Evolutionary conservation across 2,888 invertebrate genomes (phyloP).

Genomic region (Erebia aethiops): DNA sequence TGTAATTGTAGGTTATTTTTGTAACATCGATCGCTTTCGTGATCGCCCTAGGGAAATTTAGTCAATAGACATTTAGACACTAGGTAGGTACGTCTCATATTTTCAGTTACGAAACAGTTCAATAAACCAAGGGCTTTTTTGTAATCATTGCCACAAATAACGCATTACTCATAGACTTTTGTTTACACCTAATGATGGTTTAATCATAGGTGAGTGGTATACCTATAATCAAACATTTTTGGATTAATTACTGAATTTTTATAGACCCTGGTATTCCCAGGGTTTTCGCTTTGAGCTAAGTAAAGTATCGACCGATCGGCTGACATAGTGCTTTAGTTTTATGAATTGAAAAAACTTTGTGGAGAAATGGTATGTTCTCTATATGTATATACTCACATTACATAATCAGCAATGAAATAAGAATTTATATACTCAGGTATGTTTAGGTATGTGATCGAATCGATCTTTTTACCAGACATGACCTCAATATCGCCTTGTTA

Average conservation of each 20-base stretch:
- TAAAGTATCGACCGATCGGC: constrained; percentile 34
- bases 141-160: not conserved
- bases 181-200: too few relatives aligned
- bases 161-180: too few relatives aligned
- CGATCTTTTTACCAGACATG: constrained; percentile 12
- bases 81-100: not conserved
- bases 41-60: constrained; percentile 4
- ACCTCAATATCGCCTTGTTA: constrained; percentile 3
- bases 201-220: too few relatives aligned
- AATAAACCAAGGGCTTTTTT: not conserved
- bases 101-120: constrained; percentile 21
- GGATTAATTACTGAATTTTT: not conserved
- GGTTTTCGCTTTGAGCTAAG: constrained; percentile 25
- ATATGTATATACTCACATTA: not conserved
- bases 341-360: not conserved
- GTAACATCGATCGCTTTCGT: constrained; percentile 34
- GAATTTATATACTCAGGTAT: too few relatives aligned
- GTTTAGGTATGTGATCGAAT: not conserved
- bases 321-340: constrained; percentile 26
- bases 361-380: not conserved
- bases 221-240: not conserved
- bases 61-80: not conserved
- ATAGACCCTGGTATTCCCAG: constrained; percentile 5
- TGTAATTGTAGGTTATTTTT: constrained; percentile 34
- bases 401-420: too few relatives aligned